A percentile compares a stretch with the other conserved stretches of the same genome.
Evolutionary conservation across 1,140 invertebrate species (phyloP).

Genomic region (Chrysopa pallens): DNA sequence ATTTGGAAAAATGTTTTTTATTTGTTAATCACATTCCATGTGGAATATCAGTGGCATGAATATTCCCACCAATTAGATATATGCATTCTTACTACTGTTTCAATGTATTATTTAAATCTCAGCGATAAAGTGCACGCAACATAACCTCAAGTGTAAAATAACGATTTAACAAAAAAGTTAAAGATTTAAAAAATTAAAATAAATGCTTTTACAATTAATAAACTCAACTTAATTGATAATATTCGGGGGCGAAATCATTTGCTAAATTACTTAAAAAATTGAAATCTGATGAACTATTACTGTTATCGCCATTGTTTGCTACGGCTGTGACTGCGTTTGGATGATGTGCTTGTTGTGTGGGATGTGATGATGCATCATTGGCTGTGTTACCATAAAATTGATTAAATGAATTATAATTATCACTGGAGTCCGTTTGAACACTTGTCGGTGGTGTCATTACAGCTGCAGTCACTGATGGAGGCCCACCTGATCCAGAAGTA

Average conservation of each 20-base stretch:
- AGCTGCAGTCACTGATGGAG: constrained; percentile 13
- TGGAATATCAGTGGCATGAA: too few species aligned
- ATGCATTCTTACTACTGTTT: too few species aligned
- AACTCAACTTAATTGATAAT: constrained; percentile 60
- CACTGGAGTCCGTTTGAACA: constrained; percentile 32
- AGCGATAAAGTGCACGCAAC: too few species aligned
- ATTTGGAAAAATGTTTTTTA: too few species aligned
- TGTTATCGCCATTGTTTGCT: constrained; percentile 47
- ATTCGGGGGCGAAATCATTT: constrained; percentile 80
- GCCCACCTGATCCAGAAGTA: constrained; percentile 11
- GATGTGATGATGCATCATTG: constrained; percentile 26
- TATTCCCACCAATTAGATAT: too few species aligned
- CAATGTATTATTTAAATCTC: too few species aligned
- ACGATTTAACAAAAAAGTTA: too few species aligned
- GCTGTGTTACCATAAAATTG: constrained; percentile 34
- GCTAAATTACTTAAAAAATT: constrained; percentile 80
- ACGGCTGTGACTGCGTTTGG: constrained; percentile 22
- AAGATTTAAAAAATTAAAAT: too few species aligned
- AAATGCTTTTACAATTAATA: background rate
- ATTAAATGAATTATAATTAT: constrained; percentile 46
- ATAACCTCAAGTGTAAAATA: too few species aligned
- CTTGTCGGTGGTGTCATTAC: constrained; percentile 37
- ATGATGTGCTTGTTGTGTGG: constrained; percentile 11
- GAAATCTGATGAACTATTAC: constrained; percentile 78
- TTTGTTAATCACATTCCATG: too few species aligned